These are phyloP conservation scores for Pammene fasciana DNA, from an alignment of 2,888 invertebrate species.

Conservation along the genomic window DNA sequence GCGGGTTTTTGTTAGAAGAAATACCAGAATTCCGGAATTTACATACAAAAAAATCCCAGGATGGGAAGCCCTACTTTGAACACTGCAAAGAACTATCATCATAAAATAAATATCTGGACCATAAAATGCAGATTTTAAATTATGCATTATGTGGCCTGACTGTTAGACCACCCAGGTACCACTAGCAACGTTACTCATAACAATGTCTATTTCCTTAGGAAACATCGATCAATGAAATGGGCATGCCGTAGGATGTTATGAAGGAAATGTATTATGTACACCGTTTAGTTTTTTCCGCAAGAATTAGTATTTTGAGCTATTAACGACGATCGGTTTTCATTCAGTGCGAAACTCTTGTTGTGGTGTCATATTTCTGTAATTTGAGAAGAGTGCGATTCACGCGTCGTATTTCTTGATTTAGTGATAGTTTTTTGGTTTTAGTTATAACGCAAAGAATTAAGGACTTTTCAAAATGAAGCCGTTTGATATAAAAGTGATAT, in stretches of 20 bases:
- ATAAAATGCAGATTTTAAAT: no score
- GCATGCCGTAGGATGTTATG: constrained; percentile 1
- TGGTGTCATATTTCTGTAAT: constrained; percentile 4
- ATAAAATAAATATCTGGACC: no score
- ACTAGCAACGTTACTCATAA: neutral
- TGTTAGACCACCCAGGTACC: no score
- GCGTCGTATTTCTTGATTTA: neutral
- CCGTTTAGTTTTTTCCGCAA: neutral
- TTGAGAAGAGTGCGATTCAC: neutral
- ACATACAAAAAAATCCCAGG: no score
- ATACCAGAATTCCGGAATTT: no score
- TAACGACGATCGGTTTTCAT: neutral
- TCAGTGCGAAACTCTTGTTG: neutral
- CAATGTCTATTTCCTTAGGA: neutral
- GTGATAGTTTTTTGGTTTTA: no score
- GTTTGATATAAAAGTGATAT: neutral
- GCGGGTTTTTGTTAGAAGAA: no score
- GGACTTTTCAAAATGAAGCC: neutral
- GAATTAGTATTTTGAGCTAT: neutral
- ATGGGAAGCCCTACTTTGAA: no score
- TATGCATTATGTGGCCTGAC: neutral
- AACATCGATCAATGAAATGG: neutral
- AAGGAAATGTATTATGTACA: neutral
- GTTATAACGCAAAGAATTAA: no score
- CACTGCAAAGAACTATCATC: no score